A percentile compares a stretch with the other conserved stretches of the same genome.
These are phyloP conservation scores for Coryphaenoides rupestris DNA, from an alignment of 2,113 vertebrate species.

Conservation along the genomic window DNA sequence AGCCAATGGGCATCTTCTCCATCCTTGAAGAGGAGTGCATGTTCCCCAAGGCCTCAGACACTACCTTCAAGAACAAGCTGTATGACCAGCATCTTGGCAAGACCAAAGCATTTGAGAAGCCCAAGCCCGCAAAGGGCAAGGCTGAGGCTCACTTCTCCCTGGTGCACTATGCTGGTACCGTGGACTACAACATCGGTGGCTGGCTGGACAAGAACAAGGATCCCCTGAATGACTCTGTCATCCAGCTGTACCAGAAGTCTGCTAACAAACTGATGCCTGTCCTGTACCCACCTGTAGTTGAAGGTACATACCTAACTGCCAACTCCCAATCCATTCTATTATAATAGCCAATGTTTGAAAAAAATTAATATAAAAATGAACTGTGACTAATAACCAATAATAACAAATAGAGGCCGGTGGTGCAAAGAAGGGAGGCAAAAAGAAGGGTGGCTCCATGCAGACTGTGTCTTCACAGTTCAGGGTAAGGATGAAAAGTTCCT, in stretches of 20 bases:
- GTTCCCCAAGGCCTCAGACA: conserved; percentile 32
- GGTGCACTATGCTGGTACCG: conserved; percentile 78
- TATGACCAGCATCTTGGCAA: conserved; percentile 9
- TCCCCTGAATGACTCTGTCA: conserved; percentile 5
- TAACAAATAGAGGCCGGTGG: background rate
- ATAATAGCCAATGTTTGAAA: no score
- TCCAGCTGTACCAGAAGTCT: conserved; percentile 1
- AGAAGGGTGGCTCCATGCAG: conserved; percentile 62
- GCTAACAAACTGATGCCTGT: background rate
- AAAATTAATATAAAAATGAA: no score
- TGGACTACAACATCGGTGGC: conserved; percentile 75
- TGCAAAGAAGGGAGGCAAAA: conserved; percentile 50
- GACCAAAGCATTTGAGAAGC: conserved; percentile 64
- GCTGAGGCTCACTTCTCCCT: conserved; percentile 80
- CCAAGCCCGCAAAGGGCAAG: conserved; percentile 78
- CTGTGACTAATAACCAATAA: no score
- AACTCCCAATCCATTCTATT: no score
- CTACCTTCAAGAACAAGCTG: conserved; percentile 72
- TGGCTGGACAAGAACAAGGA: conserved; percentile 10
- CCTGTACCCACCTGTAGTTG: background rate
- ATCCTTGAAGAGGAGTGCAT: conserved; percentile 49
- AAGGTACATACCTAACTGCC: no score
- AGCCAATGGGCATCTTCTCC: conserved; percentile 39
- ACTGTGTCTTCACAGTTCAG: conserved; percentile 38
- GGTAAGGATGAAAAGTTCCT: background rate